A percentile compares a stretch with the other conserved stretches of the same genome.
Conservation (phyloP, 2,797 vertebrate genomes). For the Pseudocheirus occidentalis region DNA sequence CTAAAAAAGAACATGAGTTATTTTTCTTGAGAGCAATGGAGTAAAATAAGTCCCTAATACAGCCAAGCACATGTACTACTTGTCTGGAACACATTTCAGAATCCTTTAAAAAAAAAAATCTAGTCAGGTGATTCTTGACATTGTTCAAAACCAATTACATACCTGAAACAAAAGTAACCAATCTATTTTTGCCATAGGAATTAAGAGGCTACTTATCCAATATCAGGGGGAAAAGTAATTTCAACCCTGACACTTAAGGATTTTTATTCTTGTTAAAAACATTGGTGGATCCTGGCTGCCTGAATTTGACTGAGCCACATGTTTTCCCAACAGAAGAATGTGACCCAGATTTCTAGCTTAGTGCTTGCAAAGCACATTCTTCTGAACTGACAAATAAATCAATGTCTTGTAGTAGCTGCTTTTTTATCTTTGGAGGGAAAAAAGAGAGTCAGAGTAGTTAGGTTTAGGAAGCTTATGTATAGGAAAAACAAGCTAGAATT, state of each 20-base stretch:
- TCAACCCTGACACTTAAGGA: slow-evolving; percentile 62
- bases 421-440: slow-evolving; percentile 54
- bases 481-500: slow-evolving; percentile 63
- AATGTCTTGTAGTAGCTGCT: slow-evolving; percentile 67
- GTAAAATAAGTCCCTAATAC: slow-evolving; percentile 22
- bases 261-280: slow-evolving; percentile 34
- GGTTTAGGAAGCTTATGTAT: slow-evolving; percentile 65
- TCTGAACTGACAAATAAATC: slow-evolving; percentile 78
- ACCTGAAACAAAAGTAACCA: not conserved
- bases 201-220: slow-evolving; percentile 38
- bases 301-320: slow-evolving; percentile 72
- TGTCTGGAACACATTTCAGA: slow-evolving; percentile 42
- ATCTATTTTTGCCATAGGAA: slow-evolving; percentile 47
- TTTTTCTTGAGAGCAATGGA: slow-evolving; percentile 34
- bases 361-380: slow-evolving; percentile 76
- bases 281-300: slow-evolving; percentile 57
- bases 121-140: not conserved
- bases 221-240: slow-evolving; percentile 71
- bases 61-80: slow-evolving; percentile 10
- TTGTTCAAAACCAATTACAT: slow-evolving; percentile 62
- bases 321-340: slow-evolving; percentile 62
- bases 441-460: slow-evolving; percentile 54
- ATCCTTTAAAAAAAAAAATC: slow-evolving; percentile 29
- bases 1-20: slow-evolving; percentile 6
- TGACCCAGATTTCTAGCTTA: slow-evolving; percentile 82